phyloP scores from a whole-genome alignment of 2,888 invertebrate genomes.

The Esperia sulphurella region DNA sequence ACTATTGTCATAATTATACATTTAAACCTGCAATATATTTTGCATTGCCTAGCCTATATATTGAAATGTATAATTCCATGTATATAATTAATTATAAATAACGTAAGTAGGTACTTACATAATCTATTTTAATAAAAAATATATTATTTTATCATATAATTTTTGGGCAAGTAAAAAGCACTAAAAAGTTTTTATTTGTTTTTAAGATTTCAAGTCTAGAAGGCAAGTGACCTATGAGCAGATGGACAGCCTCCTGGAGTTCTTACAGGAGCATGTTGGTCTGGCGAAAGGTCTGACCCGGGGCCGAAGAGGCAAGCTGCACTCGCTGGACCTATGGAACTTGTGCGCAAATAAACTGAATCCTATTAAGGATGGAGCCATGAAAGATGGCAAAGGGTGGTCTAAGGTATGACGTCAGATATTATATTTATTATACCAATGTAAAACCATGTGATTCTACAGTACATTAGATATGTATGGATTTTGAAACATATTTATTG shows the following conservation, averaged over 20 bases:
- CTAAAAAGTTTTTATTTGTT: too few species aligned
- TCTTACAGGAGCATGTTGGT: slow-evolving; percentile 44
- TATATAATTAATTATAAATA: background rate
- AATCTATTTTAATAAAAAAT: too few species aligned
- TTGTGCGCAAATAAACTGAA: slow-evolving; percentile 48
- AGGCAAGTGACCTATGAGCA: slow-evolving; percentile 44
- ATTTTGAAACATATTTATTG: too few species aligned
- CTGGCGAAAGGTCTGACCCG: slow-evolving; percentile 43
- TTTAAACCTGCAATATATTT: too few species aligned
- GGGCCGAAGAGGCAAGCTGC: slow-evolving; percentile 43
- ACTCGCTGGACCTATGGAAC: slow-evolving; percentile 47
- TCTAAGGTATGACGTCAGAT: slow-evolving; percentile 38
- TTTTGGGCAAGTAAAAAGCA: too few species aligned
- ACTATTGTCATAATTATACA: too few species aligned
- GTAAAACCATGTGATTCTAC: background rate
- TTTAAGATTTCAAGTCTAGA: slow-evolving; percentile 29
- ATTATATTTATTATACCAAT: background rate
- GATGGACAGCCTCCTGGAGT: slow-evolving; percentile 40
- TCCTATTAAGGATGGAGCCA: slow-evolving; percentile 33
- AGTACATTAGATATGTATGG: too few species aligned
- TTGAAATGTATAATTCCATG: too few species aligned
- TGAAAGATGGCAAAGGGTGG: slow-evolving; percentile 57
- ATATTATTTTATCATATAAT: too few species aligned
- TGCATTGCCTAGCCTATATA: too few species aligned
- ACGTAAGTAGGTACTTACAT: too few species aligned